Evolutionary conservation across 2,113 vertebrate species (phyloP).

Genomic region (Cinclus cinclus): DNA sequence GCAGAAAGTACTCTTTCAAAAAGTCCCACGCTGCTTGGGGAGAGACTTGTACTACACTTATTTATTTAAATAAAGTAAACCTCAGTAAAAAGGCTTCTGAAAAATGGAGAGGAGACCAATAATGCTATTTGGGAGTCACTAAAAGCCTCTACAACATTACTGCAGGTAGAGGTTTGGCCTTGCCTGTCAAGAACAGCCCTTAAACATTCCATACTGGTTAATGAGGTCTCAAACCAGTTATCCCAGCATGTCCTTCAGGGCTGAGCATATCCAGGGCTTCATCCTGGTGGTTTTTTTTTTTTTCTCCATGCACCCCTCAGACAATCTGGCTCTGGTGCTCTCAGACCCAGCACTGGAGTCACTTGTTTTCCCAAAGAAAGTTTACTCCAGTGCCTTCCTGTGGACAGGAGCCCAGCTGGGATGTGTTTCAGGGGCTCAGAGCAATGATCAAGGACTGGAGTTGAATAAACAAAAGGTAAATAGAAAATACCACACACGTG

Average conservation of each 20-base stretch:
- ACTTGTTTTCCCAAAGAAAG: neutral
- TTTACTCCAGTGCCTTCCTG: neutral
- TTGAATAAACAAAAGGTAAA: conserved; percentile 7
- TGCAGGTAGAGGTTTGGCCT: neutral
- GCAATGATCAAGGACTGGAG: neutral
- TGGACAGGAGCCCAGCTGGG: neutral
- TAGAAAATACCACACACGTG: neutral
- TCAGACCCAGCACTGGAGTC: neutral
- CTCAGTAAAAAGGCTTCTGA: neutral
- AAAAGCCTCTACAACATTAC: neutral
- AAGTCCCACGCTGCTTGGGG: neutral
- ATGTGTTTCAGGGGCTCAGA: neutral
- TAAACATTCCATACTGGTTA: neutral
- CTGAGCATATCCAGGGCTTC: neutral
- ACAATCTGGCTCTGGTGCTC: neutral
- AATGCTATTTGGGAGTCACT: neutral
- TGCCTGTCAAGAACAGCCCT: neutral
- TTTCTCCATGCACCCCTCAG: neutral
- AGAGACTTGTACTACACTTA: neutral
- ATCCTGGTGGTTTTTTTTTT: neutral
- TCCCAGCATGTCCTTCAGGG: neutral
- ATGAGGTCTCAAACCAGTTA: neutral
- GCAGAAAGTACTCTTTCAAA: neutral
- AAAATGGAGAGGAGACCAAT: neutral
- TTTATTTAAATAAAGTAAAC: neutral